These are phyloP conservation scores for Shinisaurus crocodilurus DNA, from an alignment of 2,113 vertebrate species.

Conservation along the genomic window DNA sequence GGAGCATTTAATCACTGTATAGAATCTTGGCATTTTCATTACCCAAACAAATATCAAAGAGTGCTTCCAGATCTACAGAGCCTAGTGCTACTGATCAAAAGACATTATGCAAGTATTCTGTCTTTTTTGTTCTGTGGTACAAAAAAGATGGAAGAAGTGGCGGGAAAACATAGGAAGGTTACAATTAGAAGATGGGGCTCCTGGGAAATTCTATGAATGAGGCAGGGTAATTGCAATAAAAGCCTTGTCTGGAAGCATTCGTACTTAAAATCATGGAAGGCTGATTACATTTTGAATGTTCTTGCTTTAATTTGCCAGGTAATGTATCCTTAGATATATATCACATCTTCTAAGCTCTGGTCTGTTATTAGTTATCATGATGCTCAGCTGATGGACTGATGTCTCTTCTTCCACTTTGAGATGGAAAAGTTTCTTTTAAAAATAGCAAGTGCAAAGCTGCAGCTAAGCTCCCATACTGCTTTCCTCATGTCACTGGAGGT, in stretches of 20 bases:
- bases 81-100: background rate
- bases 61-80: background rate
- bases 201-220: background rate
- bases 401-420: conserved; percentile 19
- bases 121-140: background rate
- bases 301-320: background rate
- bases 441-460: conserved; percentile 16
- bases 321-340: background rate
- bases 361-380: background rate
- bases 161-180: background rate
- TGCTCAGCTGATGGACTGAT: background rate
- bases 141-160: background rate
- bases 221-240: background rate
- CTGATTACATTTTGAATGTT: background rate
- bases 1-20: background rate
- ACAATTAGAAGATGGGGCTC: background rate
- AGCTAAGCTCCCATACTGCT: background rate
- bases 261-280: background rate
- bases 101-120: background rate
- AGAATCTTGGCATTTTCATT: background rate
- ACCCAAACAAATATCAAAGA: background rate
- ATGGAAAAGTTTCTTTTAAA: conserved; percentile 19
- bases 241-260: background rate
- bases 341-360: background rate
- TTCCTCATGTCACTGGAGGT: background rate